phyloP scores from a whole-genome alignment of 92 coral and sea anemone species.

The Ricordea florida region DNA sequence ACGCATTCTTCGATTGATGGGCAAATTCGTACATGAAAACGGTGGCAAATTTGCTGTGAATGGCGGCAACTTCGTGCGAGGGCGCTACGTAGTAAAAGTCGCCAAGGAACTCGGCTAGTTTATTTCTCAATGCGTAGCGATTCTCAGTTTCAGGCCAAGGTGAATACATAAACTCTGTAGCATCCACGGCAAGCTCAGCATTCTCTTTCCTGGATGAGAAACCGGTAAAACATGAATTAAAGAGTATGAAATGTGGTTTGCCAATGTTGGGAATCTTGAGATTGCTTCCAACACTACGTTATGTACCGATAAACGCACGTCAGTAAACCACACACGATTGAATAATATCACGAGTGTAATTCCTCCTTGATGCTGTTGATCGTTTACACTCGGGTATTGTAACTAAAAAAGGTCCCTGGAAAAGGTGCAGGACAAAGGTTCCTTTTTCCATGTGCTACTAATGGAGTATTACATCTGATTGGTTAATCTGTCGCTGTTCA shows the following conservation, averaged over 20 bases:
- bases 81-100: conserved; percentile 44
- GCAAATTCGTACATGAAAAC: conserved; percentile 60
- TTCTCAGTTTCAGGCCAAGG: conserved; percentile 38
- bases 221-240: not conserved
- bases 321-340: no score
- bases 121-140: conserved; percentile 8
- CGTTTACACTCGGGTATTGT: no score
- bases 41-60: conserved; percentile 22
- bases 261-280: no score
- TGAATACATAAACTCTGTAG: conserved; percentile 50
- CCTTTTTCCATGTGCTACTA: no score
- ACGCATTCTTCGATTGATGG: conserved; percentile 19
- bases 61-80: conserved; percentile 14
- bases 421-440: no score
- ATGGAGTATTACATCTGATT: no score
- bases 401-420: no score
- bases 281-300: no score
- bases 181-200: not conserved
- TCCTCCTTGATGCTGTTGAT: no score
- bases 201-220: not conserved
- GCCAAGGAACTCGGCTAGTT: conserved; percentile 23
- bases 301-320: no score
- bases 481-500: no score
- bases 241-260: not conserved
- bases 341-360: no score